Conservation (phyloP, 2,113 vertebrate genomes). For the Neogale vison region DNA sequence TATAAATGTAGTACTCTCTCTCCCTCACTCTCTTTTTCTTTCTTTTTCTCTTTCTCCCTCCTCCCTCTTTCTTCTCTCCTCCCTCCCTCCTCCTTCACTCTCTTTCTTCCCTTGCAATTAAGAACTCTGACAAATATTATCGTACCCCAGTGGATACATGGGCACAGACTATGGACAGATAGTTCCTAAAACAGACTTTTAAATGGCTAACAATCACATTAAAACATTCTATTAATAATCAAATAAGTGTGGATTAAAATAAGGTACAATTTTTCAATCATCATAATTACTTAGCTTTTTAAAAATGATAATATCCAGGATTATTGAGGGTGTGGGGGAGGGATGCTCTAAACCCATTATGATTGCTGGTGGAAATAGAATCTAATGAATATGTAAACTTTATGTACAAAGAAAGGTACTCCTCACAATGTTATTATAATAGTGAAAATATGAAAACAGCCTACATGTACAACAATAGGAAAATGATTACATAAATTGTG, state of each 20-base stretch:
- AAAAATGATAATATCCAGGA: not conserved
- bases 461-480: not conserved
- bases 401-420: not conserved
- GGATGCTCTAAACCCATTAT: not conserved
- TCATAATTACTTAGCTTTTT: constrained; percentile 46
- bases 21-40: accelerated
- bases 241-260: constrained; percentile 37
- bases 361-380: not conserved
- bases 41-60: not conserved
- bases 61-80: not conserved
- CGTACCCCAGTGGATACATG: not conserved
- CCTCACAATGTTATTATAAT: not conserved
- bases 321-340: not conserved
- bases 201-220: not conserved
- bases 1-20: not conserved
- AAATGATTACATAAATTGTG: constrained; percentile 6
- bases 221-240: constrained; percentile 45
- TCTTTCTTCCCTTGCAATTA: not conserved
- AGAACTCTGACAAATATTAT: not conserved
- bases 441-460: not conserved
- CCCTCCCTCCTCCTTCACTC: not conserved
- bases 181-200: constrained; percentile 5
- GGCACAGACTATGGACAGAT: not conserved
- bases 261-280: constrained; percentile 29
- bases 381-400: not conserved